Conservation (phyloP, 1,140 invertebrate genomes). For the Danaus melanippus region DNA sequence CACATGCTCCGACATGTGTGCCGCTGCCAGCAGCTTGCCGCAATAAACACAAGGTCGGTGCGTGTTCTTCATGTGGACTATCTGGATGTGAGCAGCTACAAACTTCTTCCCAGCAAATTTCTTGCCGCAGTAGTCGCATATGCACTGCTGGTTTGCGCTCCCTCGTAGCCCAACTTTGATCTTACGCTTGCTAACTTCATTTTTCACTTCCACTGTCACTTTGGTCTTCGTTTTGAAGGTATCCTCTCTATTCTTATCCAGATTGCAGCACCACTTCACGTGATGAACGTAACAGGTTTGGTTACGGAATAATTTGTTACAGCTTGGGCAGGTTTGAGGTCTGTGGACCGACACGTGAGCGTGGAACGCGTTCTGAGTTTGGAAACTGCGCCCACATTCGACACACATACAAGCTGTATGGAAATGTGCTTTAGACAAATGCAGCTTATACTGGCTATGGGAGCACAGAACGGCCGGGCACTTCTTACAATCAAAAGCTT, state of each 20-base stretch:
- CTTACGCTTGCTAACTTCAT: constrained; percentile 26
- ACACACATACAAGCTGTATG: constrained; percentile 35
- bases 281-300: constrained; percentile 46
- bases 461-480: constrained; percentile 36
- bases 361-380: constrained; percentile 29
- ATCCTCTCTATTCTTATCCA: constrained; percentile 30
- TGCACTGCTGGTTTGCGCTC: constrained; percentile 34
- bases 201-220: constrained; percentile 31
- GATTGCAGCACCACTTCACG: constrained; percentile 40
- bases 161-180: constrained; percentile 45
- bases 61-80: constrained; percentile 51
- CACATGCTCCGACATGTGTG: constrained; percentile 49
- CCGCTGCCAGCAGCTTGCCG: constrained; percentile 46
- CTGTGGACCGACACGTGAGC: constrained; percentile 39
- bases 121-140: constrained; percentile 54
- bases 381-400: constrained; percentile 45
- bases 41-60: constrained; percentile 49
- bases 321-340: constrained; percentile 40
- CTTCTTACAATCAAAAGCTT: constrained; percentile 39
- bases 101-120: constrained; percentile 45
- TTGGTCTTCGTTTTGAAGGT: constrained; percentile 28
- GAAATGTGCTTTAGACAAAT: constrained; percentile 30
- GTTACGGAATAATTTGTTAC: constrained; percentile 47
- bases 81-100: constrained; percentile 50
- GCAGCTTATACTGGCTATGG: constrained; percentile 24